Evolutionary conservation across 2,113 vertebrate genomes (phyloP), one percentile per base, ranked within the genome.

Genomic region (Ranitomeya variabilis): DNA sequence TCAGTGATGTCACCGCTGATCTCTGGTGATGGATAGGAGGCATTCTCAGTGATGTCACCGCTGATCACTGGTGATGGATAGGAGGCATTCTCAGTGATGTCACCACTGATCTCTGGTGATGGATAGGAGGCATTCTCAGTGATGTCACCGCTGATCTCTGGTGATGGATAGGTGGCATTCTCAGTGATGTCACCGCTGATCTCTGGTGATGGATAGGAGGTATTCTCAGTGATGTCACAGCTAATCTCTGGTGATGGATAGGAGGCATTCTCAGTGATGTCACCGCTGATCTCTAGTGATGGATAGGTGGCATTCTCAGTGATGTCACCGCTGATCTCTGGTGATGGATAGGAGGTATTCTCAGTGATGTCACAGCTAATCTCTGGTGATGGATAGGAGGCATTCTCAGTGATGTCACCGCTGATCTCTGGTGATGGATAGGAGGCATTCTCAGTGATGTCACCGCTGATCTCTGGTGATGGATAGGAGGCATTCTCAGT

Each of bases 161-260:
- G 26, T 31, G 26, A 31, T 31, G 26, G 26, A 31, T 31, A 31
- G 26, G 26, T 1, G 26, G 26, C 26, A 31, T 31, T 31, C 26
- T 31, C 77, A 23, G 52, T 80, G 77, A 57, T 52, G 74, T 57
- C n/a, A 80, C 54, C 8, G 11, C 69, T 73, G 77, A 4, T 80
- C 77, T 73, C n/a, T 80, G 57, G 51, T 79, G 76, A 57, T 23
- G 13, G 77, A 80, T 80, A 59, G 77, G 54, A 45, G 37, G 74
- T 18, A 21, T 52, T 52, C 74, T 52, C 18, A 52, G 18, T 77
- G 19, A 77, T 77, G 74, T 54, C 74, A 52, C 74, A 7, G 6
- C 19, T 77, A 16, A 6, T 52, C 19, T 12, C 51, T 77, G 54
- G 74, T 77, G 74, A 52, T 52, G 18, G 45, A 54, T 18, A 77